Base-by-base conservation (phyloP, 2,113 vertebrate species). In the Neodontobutis hainanensis region DNA sequence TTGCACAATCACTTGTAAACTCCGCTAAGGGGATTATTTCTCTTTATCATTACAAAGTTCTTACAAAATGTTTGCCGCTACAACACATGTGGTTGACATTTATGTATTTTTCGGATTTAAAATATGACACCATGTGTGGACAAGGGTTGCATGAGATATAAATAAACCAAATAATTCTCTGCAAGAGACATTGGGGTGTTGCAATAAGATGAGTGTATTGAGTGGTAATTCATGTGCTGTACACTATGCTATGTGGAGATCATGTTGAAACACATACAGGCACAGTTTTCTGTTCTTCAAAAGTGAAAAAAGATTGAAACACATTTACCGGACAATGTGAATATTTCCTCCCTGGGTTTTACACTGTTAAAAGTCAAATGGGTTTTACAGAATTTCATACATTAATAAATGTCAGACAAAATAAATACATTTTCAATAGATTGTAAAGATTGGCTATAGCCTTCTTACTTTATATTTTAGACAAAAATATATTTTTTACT, bases 1-100 rank as follows among this genome's bases (percentile, higher is more conserved):
- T 91, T 92, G 80, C 77, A 81, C 88, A 91, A 91, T 86, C 75
- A 68, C 81, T 65, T 82, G 56, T 85, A 82, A 83, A 70, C 68
- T 79, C 68, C 55, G 48, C 61, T 80, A 51, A 42, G 56, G 69
- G 64, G 77, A 88, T 85, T 80, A 77, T 76, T 77, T 75, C 78
- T 84, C 67, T 70, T 87, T 89, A 90, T 81, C 82, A 85, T 87
- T 85, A 85, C 82, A 81, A 80, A 87, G 80, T 73, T 77, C 75
- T 87, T 81, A 78, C 85, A 81, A 81, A 86, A 83, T 68, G 35
- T 84, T 75, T 73, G 57, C 56, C 76, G 55, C 57, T 75, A 86
- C 78, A 67, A 72, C 68, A 78, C 84, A 80, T 81, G 79, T 89
- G 76, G 86, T 90, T 85, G 75, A 73, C 77, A 87, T 89, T 86